Evolutionary conservation across 2,797 vertebrate genomes (phyloP), one percentile per base, ranked within the genome.

Genomic region (Halcyon leucocephala): DNA sequence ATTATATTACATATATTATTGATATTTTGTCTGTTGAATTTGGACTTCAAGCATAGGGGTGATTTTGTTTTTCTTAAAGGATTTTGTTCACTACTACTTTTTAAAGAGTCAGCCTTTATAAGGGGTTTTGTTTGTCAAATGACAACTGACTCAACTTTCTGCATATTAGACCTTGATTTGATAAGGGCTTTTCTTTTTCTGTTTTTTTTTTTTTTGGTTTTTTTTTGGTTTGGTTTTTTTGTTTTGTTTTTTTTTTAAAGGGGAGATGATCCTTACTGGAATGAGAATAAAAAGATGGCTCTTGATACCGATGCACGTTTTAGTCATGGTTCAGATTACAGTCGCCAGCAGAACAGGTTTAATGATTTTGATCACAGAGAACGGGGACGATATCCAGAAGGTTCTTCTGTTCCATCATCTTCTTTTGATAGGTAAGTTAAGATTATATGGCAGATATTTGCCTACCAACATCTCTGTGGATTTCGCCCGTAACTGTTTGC

Each of bases 261-360:
- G 94, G 98, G 99, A 95, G 99, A 99, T 13, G 99, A 99, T 57
- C 96, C 99, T 9, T 99, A 99, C 90, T 99, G 99, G 99, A 99
- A 98, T 16, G 98, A 99, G 64, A 99, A 97, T 95, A 99, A 99
- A 97, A 99, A 99, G 97, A 98, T 99, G 91, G 97, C 98, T 95
- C 95, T 99, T 1, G 99, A 99, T 62, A 97, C 99, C 19, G 99
- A 99, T 48, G 98, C 98, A 42, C 99, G 99, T 31, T 98, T 99
- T 14, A 97, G 98, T 95, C 99, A 99, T 42, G 98, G 99, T 26
- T 98, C 99, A 5, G 99, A 99, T 86, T 99, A 99, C 96, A 99
- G 97, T 95, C 98, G 99, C 7, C 99, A 98, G 86, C 99, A 99
- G 96, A 99, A 98, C 95, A 98, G 99, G 87, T 99, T 99, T 86